phyloP scores from a whole-genome alignment of 2,888 invertebrate species.

The Pristionchus exspectatus region DNA sequence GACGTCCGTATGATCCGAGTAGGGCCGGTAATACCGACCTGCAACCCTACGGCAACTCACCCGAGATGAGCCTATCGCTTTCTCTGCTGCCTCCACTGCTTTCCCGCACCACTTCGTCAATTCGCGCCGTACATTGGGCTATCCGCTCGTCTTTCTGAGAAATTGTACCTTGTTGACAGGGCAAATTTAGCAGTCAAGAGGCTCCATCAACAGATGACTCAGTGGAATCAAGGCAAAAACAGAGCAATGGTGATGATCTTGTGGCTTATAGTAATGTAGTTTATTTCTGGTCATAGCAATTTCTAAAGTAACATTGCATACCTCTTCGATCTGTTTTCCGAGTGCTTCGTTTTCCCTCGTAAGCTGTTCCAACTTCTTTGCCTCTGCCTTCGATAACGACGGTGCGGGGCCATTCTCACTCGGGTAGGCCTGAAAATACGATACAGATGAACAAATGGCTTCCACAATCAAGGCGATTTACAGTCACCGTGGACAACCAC shows the following conservation, averaged over 20 bases:
- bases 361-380: slow-evolving; percentile 93
- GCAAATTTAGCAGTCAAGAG: background rate
- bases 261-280: too few species aligned
- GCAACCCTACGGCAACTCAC: background rate
- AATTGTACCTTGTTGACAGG: background rate
- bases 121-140: slow-evolving; percentile 63
- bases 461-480: too few species aligned
- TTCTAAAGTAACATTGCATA: slow-evolving; percentile 54
- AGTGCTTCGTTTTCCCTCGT: slow-evolving; percentile 95
- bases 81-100: slow-evolving; percentile 50
- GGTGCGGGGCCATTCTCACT: slow-evolving; percentile 60
- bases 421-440: slow-evolving; percentile 58
- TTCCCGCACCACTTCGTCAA: slow-evolving; percentile 59
- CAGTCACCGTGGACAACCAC: too few species aligned
- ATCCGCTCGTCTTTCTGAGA: slow-evolving; percentile 68
- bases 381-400: slow-evolving; percentile 80
- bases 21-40: background rate
- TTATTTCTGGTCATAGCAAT: too few species aligned
- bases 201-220: background rate
- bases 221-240: background rate
- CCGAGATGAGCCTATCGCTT: slow-evolving; percentile 47
- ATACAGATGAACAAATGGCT: too few species aligned
- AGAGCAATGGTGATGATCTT: background rate
- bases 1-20: background rate
- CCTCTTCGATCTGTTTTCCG: slow-evolving; percentile 88